Evolutionary conservation across 2,888 invertebrate genomes (phyloP), one percentile per base, ranked within the genome.

Genomic region (Polydrusus cervinus): DNA sequence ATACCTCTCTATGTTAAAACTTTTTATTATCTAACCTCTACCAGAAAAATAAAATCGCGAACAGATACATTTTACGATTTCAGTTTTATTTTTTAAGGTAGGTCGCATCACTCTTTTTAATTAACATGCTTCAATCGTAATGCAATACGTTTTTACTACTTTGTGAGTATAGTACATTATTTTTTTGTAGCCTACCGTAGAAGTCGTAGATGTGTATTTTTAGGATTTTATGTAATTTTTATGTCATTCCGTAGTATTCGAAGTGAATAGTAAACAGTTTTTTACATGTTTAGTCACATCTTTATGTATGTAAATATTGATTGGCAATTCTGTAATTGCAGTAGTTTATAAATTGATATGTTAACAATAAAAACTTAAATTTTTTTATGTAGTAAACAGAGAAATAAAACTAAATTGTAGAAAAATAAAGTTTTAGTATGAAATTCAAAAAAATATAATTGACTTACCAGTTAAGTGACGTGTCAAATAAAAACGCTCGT

Each of bases 91-190:
- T 70, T 70, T 70, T 69, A 70, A 70, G 70, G 70, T 70, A 70
- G 70, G 70, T 70, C 62, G 62, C 62, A 69, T 69, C 69, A 70
- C 70, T 70, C 62, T 62, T 61, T 49, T 38, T 70, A 70, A 70
- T 70, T 70, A 70, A 62, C 70, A 70, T 61, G 49, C 70, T 34
- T 7, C 8, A 9, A 43, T 51, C 62, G 70, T 70, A 62, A 49
- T 13, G 60, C n/a, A 57, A 38, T 49, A 60, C 51, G 45, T 49
- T 60, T 70, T 70, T 70, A 70, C 49, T 25, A 49, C 62, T 51
- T 20, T 14, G 16, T 18, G 47, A 20, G 60, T 70, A 62, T 70
- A 62, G 47, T 67, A 55, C 9, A 20, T 18, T 8, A 61, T 69
- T n/a, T n/a, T n/a, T n/a, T 70, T 61, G 51, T 53, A 51, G 38